phyloP scores from a whole-genome alignment of 2,888 invertebrate species.

The Marasmarcha lunaedactyla region DNA sequence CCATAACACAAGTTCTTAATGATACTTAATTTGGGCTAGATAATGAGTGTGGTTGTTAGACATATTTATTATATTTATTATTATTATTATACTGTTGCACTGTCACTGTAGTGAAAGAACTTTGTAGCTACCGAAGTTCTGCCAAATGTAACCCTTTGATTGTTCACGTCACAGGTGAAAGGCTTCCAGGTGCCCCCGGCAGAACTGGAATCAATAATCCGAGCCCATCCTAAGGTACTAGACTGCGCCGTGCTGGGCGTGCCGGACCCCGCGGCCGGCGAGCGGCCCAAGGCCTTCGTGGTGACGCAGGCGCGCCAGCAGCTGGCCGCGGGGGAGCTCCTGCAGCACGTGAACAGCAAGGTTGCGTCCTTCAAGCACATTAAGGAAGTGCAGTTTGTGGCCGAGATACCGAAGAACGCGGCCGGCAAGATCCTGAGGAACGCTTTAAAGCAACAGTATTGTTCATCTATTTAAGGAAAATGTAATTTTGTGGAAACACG shows the following conservation, averaged over 20 bases:
- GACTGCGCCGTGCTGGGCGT: conserved; percentile 90
- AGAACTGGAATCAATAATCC: conserved; percentile 82
- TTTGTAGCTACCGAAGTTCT: no score
- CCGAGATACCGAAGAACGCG: conserved; percentile 79
- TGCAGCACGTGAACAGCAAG: conserved; percentile 73
- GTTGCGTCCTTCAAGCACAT: conserved; percentile 82
- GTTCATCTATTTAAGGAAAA: conserved; percentile 13
- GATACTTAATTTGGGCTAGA: no score
- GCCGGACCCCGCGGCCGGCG: conserved; percentile 78
- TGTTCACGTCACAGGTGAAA: conserved; percentile 73
- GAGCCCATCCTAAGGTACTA: conserved; percentile 77
- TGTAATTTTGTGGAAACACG: no score
- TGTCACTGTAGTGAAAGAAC: no score
- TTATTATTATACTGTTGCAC: no score
- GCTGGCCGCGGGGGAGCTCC: conserved; percentile 65
- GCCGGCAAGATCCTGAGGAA: conserved; percentile 83
- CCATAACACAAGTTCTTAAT: no score
- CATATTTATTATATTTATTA: no score
- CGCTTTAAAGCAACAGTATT: conserved; percentile 60
- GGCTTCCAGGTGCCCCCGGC: conserved; percentile 88
- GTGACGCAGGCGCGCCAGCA: conserved; percentile 61
- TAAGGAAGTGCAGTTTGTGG: conserved; percentile 73
- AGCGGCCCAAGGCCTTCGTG: conserved; percentile 82
- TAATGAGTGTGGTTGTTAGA: no score
- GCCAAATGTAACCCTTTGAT: no score